phyloP scores from a whole-genome alignment of 2,888 invertebrate genomes.

The Blomia tropicalis region DNA sequence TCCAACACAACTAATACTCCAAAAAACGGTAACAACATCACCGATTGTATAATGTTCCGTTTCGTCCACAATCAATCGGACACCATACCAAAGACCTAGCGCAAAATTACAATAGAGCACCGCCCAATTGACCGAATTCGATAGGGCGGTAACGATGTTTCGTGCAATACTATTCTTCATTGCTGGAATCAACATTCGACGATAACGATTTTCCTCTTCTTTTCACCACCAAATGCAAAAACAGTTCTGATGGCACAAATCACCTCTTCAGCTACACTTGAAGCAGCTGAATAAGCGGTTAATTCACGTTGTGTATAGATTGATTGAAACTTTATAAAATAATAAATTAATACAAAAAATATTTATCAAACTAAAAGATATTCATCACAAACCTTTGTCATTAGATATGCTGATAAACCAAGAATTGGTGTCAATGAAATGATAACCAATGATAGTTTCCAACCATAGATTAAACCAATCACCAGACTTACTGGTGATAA shows the following conservation, averaged over 20 bases:
- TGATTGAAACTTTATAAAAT: slow-evolving; percentile 29
- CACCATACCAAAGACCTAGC: slow-evolving; percentile 24
- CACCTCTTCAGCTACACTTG: slow-evolving; percentile 59
- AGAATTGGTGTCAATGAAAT: slow-evolving; percentile 58
- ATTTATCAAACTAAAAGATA: slow-evolving; percentile 33
- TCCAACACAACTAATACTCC: slow-evolving; percentile 36
- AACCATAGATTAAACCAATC: slow-evolving; percentile 56
- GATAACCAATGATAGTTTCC: slow-evolving; percentile 62
- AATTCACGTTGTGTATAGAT: slow-evolving; percentile 24
- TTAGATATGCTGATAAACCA: slow-evolving; percentile 53
- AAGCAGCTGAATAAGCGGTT: slow-evolving; percentile 52
- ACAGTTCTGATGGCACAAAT: slow-evolving; percentile 53
- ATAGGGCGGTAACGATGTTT: slow-evolving; percentile 51
- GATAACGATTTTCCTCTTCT: slow-evolving; percentile 53
- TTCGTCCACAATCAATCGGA: slow-evolving; percentile 20
- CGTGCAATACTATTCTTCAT: slow-evolving; percentile 48
- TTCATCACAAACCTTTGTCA: slow-evolving; percentile 47
- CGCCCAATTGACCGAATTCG: slow-evolving; percentile 50
- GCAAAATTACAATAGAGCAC: slow-evolving; percentile 9
- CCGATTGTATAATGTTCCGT: neutral
- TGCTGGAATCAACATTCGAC: slow-evolving; percentile 45
- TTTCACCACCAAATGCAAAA: slow-evolving; percentile 58
- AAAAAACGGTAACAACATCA: slow-evolving; percentile 16
- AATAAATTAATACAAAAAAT: slow-evolving; percentile 3
- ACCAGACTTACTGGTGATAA: slow-evolving; percentile 52